phyloP scores from a whole-genome alignment of 2,888 invertebrate genomes.

The Willowsia nigromaculata region DNA sequence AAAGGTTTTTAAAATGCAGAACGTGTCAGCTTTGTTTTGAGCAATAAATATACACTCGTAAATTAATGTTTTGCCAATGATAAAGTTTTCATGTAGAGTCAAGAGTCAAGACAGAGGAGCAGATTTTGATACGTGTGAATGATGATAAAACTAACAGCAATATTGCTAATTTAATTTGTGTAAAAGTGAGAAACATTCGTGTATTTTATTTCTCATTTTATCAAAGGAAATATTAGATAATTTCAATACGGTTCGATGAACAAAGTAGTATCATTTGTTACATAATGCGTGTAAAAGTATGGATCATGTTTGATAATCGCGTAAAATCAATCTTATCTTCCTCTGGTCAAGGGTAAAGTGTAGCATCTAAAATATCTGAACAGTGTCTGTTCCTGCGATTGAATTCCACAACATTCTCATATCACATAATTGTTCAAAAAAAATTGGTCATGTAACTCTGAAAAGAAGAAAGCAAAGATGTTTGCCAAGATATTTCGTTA shows the following conservation, averaged over 20 bases:
- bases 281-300: not conserved
- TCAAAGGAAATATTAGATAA: not conserved
- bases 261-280: not conserved
- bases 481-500: not conserved
- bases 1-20: no score
- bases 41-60: no score
- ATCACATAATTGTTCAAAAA: constrained; percentile 32
- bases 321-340: constrained; percentile 37
- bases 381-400: constrained; percentile 8
- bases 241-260: not conserved
- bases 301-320: not conserved
- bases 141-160: not conserved
- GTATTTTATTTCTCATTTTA: constrained; percentile 9
- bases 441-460: not conserved
- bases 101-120: no score
- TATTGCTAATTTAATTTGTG: constrained; percentile 28
- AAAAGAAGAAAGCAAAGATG: constrained; percentile 26
- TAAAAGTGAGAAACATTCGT: constrained; percentile 33
- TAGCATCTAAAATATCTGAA: not conserved
- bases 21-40: no score
- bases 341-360: constrained; percentile 61
- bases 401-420: constrained; percentile 46
- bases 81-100: no score
- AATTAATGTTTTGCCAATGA: no score
- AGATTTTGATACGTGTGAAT: not conserved